Evolutionary conservation across 2,888 invertebrate genomes (phyloP).

Genomic region (Scaptomyza reducta): DNA sequence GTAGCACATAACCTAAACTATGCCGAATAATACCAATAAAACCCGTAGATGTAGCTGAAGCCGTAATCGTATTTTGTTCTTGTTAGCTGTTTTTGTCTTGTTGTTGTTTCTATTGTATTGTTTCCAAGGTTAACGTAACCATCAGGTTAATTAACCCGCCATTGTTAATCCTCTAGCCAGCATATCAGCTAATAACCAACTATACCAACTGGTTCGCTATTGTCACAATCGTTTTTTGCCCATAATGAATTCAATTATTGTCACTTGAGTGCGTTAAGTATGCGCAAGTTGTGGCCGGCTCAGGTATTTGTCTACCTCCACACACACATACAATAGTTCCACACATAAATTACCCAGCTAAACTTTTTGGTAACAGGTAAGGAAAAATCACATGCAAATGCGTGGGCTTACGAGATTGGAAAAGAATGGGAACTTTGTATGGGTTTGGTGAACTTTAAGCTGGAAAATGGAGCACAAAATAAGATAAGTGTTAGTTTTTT

Average conservation of each 20-base stretch:
- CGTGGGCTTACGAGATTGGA: too few species aligned
- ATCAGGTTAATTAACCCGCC: constrained; percentile 80
- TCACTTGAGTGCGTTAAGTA: constrained; percentile 79
- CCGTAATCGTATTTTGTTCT: constrained; percentile 9
- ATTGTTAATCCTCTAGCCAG: constrained; percentile 73
- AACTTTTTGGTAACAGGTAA: too few species aligned
- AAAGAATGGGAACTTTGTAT: too few species aligned
- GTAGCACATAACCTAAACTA: constrained; percentile 66
- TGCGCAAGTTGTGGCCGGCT: constrained; percentile 65
- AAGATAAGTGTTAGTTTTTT: too few species aligned
- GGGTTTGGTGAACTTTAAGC: too few species aligned
- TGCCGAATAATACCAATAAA: constrained; percentile 40
- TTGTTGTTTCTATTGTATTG: constrained; percentile 10
- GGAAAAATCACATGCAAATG: too few species aligned
- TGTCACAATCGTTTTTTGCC: constrained; percentile 62
- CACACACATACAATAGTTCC: neutral
- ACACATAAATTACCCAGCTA: constrained; percentile 7
- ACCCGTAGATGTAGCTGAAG: constrained; percentile 10
- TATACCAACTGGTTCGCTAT: constrained; percentile 57
- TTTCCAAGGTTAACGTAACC: constrained; percentile 77
- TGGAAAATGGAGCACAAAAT: too few species aligned
- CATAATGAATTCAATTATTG: constrained; percentile 80
- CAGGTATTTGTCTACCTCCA: constrained; percentile 24
- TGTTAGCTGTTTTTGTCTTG: neutral
- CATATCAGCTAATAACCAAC: constrained; percentile 62